Conservation (phyloP, 2,797 vertebrate species). For the Eremophila alpestris region DNA sequence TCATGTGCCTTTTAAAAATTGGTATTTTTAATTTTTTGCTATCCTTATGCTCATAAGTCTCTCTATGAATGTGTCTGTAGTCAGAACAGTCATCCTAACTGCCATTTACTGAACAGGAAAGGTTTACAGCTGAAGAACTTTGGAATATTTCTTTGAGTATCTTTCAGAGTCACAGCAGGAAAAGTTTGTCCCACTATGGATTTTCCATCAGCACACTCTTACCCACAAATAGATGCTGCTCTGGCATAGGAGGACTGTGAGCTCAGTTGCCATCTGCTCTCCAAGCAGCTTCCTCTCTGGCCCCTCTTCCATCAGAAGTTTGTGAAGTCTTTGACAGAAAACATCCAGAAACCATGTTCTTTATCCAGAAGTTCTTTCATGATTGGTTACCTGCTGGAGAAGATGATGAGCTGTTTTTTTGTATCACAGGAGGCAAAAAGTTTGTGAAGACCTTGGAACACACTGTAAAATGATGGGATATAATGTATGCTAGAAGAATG, state of each 20-base stretch:
- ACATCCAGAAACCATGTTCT: not conserved
- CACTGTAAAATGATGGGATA: not conserved
- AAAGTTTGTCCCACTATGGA: not conserved
- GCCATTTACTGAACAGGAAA: not conserved
- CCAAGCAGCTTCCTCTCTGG: not conserved
- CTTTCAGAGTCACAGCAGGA: not conserved
- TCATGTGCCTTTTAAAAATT: not conserved
- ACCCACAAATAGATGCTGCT: not conserved
- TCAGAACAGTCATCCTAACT: not conserved
- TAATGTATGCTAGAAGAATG: not conserved
- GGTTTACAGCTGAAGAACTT: not conserved
- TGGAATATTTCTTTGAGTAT: not conserved
- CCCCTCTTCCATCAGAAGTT: not conserved
- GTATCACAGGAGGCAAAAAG: not conserved
- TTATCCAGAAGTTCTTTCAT: not conserved
- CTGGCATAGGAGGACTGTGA: not conserved
- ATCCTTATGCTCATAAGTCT: not conserved
- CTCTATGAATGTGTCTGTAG: not conserved
- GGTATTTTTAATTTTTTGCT: not conserved
- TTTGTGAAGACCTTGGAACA: not conserved
- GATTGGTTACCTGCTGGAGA: not conserved
- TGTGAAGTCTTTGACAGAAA: not conserved
- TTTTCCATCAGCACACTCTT: conserved; percentile 21
- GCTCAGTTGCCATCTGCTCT: conserved; percentile 5
- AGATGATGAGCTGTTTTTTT: not conserved